These are phyloP conservation scores for Dasypus novemcinctus DNA, from an alignment of 2,113 vertebrate genomes.

Conservation along the genomic window DNA sequence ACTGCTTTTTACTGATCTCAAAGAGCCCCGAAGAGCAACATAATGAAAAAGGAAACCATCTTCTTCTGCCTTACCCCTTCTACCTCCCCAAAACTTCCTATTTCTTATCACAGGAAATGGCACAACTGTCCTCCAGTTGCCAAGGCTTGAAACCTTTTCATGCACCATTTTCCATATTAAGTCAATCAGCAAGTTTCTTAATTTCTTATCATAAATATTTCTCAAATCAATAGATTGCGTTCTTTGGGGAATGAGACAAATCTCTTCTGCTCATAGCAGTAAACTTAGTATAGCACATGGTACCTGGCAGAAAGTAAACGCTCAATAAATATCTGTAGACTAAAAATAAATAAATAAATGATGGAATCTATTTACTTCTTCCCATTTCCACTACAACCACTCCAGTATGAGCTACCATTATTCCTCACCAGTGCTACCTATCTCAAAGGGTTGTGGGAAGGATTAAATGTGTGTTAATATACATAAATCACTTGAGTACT, in stretches of 20 bases:
- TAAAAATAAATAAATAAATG: neutral
- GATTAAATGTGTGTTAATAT: neutral
- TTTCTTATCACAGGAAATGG: neutral
- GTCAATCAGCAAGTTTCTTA: neutral
- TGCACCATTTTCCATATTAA: neutral
- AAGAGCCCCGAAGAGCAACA: neutral
- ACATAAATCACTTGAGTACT: neutral
- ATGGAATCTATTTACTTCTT: neutral
- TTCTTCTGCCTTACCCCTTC: neutral
- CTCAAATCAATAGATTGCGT: neutral
- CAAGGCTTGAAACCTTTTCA: neutral
- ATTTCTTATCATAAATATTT: constrained; percentile 21
- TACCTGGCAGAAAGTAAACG: neutral
- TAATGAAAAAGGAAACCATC: neutral
- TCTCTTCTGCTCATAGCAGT: neutral
- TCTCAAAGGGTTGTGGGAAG: neutral
- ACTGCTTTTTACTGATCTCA: neutral
- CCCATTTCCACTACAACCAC: neutral
- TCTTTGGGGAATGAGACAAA: neutral
- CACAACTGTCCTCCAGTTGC: neutral
- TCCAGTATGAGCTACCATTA: neutral
- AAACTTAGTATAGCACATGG: neutral
- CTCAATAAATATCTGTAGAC: neutral
- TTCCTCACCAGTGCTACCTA: neutral
- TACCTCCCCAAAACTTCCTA: neutral